phyloP scores from a whole-genome alignment of 2,888 invertebrate genomes.

The Drosophila fungiperda region DNA sequence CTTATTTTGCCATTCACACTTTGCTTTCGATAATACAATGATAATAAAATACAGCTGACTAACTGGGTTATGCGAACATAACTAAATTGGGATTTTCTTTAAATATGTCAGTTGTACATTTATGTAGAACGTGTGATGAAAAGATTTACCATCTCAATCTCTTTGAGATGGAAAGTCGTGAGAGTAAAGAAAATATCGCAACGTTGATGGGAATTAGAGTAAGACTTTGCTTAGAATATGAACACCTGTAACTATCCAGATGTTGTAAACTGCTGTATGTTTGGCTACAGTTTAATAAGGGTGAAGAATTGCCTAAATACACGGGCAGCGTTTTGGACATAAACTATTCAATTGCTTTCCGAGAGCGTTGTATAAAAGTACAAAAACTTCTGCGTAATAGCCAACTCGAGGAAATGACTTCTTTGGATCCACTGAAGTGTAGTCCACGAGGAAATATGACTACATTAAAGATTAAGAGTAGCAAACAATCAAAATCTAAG shows the following conservation, averaged over 20 bases:
- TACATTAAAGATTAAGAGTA: background rate
- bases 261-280: background rate
- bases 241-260: no score
- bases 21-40: background rate
- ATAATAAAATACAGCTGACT: constrained; percentile 1
- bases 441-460: background rate
- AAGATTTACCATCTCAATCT: constrained; percentile 26
- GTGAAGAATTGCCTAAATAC: constrained; percentile 13
- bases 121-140: constrained; percentile 41
- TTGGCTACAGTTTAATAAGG: constrained; percentile 16
- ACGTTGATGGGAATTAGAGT: constrained; percentile 48
- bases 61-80: background rate
- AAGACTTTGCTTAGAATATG: background rate
- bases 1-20: constrained; percentile 21
- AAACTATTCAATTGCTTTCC: constrained; percentile 32
- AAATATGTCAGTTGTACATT: constrained; percentile 17
- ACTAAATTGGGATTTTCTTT: no score
- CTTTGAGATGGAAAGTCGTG: constrained; percentile 15
- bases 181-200: constrained; percentile 20
- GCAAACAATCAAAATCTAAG: constrained; percentile 1
- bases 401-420: background rate
- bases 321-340: constrained; percentile 34
- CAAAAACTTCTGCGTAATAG: constrained; percentile 7
- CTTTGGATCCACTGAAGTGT: background rate
- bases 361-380: constrained; percentile 34